These are phyloP conservation scores for Mnemiopsis leidyi DNA, from an alignment of 37 sponge, comb jelly and placozoan genomes.

Conservation along the genomic window DNA sequence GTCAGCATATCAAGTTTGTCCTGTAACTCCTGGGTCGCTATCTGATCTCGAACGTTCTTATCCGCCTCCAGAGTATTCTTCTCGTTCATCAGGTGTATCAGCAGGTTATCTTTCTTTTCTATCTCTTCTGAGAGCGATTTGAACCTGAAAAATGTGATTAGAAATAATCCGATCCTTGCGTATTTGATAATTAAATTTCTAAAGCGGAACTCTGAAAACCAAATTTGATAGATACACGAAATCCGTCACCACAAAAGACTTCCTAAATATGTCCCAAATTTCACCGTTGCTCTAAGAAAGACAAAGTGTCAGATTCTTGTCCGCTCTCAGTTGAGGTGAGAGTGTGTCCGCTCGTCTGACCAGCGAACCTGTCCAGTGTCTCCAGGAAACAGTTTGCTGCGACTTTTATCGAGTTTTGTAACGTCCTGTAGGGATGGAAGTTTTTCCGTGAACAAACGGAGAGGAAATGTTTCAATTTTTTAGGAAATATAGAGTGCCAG, in stretches of 20 bases:
- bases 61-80: background rate
- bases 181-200: too few species aligned
- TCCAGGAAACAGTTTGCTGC: background rate
- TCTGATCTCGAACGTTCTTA: background rate
- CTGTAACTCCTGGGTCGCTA: background rate
- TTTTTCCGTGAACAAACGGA: too few species aligned
- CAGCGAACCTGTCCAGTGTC: background rate
- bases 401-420: background rate
- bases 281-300: background rate
- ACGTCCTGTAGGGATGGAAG: background rate
- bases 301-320: background rate
- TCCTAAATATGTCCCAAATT: too few species aligned
- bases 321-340: background rate
- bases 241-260: too few species aligned
- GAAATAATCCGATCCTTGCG: too few species aligned
- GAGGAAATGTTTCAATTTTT: too few species aligned
- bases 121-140: constrained; percentile 8
- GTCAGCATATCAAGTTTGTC: background rate
- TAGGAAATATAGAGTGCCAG: too few species aligned
- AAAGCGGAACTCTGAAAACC: too few species aligned
- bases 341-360: background rate
- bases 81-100: constrained; percentile 31
- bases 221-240: too few species aligned
- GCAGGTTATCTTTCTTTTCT: constrained; percentile 12
- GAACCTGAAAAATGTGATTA: constrained; percentile 8